Percentiles rank a stretch among this genome's conserved stretches.
These are phyloP conservation scores for Babyrousa celebensis DNA, from an alignment of 2,797 vertebrate species.

Conservation along the genomic window DNA sequence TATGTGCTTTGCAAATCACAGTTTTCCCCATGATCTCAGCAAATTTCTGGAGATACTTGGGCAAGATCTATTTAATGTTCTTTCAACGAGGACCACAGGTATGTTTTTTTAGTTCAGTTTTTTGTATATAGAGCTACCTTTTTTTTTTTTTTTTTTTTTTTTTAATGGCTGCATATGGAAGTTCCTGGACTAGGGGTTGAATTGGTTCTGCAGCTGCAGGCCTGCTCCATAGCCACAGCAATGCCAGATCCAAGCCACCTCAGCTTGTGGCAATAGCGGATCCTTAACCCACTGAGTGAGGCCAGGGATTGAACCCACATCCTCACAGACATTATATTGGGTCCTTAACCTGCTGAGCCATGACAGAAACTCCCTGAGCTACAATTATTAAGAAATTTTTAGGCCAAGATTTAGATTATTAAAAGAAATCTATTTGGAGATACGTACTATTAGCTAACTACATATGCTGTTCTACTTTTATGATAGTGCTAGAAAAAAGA, in stretches of 20 bases:
- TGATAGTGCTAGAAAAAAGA: background rate
- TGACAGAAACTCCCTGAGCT: background rate
- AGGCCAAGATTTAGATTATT: background rate
- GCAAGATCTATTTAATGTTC: conserved; percentile 64
- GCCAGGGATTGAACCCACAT: no score
- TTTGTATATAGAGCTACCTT: background rate
- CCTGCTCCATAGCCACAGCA: no score
- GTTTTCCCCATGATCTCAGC: conserved; percentile 57
- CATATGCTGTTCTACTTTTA: background rate
- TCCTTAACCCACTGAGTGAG: no score
- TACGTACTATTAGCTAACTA: background rate
- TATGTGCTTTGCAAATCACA: conserved; percentile 67
- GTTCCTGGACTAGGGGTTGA: no score
- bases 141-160: no score
- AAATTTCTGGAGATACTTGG: conserved; percentile 51
- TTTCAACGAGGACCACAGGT: conserved; percentile 21
- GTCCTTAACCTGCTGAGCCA: no score
- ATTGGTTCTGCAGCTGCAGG: no score
- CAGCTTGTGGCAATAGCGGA: no score
- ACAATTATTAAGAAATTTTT: conserved; percentile 22
- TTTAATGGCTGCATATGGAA: no score
- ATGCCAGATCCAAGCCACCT: no score
- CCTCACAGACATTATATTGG: no score
- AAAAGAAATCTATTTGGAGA: background rate
- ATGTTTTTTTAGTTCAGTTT: conserved; percentile 47